Evolutionary conservation across 2,113 vertebrate genomes (phyloP).

Genomic region (Atherinomorus stipes): DNA sequence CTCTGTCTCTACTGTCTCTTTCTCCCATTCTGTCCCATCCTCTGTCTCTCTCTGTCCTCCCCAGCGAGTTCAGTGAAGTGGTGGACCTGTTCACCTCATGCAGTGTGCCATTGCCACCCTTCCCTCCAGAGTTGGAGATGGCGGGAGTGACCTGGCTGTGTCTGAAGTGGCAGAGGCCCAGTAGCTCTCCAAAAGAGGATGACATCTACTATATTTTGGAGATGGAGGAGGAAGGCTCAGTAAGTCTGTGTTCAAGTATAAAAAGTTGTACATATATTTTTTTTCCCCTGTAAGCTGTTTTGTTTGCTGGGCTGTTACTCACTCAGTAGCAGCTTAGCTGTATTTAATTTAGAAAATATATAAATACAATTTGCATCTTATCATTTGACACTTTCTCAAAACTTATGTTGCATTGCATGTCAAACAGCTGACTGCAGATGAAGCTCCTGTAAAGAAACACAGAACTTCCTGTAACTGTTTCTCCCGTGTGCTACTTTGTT

Average conservation of each 20-base stretch:
- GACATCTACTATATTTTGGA: constrained; percentile 95
- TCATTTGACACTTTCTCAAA: no score
- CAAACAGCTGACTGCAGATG: constrained; percentile 22
- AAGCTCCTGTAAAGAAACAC: not conserved
- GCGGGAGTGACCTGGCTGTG: constrained; percentile 93
- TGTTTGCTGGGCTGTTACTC: no score
- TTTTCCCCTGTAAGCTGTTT: no score
- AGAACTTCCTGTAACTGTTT: constrained; percentile 17
- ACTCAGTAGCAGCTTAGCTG: not conserved
- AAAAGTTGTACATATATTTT: no score
- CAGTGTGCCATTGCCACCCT: constrained; percentile 93
- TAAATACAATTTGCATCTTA: no score
- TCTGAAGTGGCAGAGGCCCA: constrained; percentile 93
- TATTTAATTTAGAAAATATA: no score
- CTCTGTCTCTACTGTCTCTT: constrained; percentile 46
- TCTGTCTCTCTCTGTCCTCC: constrained; percentile 63
- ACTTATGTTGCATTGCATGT: not conserved
- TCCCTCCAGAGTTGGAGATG: constrained; percentile 90
- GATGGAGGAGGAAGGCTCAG: constrained; percentile 97
- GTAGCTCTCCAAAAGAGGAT: constrained; percentile 93
- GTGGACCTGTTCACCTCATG: constrained; percentile 96
- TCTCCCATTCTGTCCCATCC: constrained; percentile 36
- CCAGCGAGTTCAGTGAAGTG: constrained; percentile 95
- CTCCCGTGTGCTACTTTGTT: constrained; percentile 43
- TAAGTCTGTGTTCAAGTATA: constrained; percentile 83